Conservation (phyloP, 1,140 invertebrate species). For the Paraescarpia echinospica region DNA sequence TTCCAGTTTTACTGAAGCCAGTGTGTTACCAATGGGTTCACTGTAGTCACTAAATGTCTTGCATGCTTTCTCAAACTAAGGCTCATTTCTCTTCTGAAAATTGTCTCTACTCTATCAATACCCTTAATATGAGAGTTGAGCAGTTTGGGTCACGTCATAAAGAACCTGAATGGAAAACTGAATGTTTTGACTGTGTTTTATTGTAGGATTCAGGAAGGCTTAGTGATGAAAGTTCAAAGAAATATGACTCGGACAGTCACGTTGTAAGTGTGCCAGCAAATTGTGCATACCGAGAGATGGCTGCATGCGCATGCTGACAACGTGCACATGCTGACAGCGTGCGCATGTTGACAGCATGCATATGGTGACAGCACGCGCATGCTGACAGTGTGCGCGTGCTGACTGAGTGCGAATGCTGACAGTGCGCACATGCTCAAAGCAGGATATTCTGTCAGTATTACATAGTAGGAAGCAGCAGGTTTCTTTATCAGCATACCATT, state of each 20-base stretch:
- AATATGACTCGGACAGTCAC: slow-evolving; percentile 68
- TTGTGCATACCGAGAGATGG: background rate
- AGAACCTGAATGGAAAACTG: background rate
- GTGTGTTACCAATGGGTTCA: background rate
- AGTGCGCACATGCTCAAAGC: background rate
- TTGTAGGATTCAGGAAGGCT: slow-evolving; percentile 62
- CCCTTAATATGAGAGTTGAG: background rate
- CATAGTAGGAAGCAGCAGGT: background rate
- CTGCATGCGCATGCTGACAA: background rate
- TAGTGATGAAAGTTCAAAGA: slow-evolving; percentile 67
- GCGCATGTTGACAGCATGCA: background rate
- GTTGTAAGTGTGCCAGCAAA: slow-evolving; percentile 52
- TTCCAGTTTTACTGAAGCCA: background rate
- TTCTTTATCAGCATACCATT: too few relatives aligned
- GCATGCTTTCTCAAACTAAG: background rate
- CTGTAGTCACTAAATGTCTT: background rate
- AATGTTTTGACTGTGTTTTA: slow-evolving; percentile 16
- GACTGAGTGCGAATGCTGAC: slow-evolving; percentile 5
- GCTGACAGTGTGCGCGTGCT: background rate
- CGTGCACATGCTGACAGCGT: background rate
- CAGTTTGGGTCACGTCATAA: background rate
- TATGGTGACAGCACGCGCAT: background rate
- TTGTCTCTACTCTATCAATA: background rate
- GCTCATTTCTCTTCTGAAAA: background rate
- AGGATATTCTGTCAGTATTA: background rate